These are phyloP conservation scores for Coelinius sp. DNA, from an alignment of 2,888 invertebrate species.

Conservation along the genomic window DNA sequence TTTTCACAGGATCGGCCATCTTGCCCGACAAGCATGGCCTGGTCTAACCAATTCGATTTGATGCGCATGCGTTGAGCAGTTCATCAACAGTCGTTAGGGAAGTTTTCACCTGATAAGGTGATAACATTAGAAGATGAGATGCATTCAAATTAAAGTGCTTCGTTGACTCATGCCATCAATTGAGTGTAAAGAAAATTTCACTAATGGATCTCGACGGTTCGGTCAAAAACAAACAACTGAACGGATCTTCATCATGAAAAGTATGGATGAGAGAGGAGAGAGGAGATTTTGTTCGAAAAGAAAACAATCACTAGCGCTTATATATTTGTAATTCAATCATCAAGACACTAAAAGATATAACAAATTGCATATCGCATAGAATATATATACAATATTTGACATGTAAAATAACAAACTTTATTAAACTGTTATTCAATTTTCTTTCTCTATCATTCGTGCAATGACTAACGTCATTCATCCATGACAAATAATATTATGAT, in stretches of 20 bases:
- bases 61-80: not conserved
- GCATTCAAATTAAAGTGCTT: not conserved
- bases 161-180: too few species aligned
- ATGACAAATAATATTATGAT: conserved; percentile 8
- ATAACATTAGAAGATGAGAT: too few species aligned
- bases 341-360: conserved; percentile 64
- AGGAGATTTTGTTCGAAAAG: not conserved
- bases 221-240: too few species aligned
- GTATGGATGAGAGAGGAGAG: not conserved
- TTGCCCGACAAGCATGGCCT: conserved; percentile 54
- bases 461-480: not conserved
- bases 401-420: conserved; percentile 63
- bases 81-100: not conserved
- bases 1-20: conserved; percentile 60
- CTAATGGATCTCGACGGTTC: too few species aligned
- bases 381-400: conserved; percentile 67
- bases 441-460: conserved; percentile 22
- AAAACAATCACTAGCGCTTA: conserved; percentile 35
- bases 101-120: not conserved
- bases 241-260: not conserved
- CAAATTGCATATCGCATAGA: conserved; percentile 60
- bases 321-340: conserved; percentile 59
- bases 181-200: too few species aligned
- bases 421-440: conserved; percentile 34
- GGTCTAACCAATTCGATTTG: not conserved